Base-by-base conservation (phyloP, 37 sponge, comb jelly and placozoan species). In the Diacarnus erythraeanus region DNA sequence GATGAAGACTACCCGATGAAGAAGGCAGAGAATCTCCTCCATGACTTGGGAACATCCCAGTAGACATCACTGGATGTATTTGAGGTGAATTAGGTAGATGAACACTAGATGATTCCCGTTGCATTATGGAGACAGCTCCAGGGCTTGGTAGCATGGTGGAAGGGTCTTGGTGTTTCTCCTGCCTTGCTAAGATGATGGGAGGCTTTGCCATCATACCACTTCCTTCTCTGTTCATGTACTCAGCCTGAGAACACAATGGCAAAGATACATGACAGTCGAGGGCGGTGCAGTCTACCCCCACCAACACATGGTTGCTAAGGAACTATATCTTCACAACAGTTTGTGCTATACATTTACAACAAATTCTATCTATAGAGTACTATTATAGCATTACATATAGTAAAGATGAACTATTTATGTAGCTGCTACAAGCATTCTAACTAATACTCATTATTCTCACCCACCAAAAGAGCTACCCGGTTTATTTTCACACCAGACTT, bases 51-150 rank as follows among this genome's bases (percentile, higher is more conserved):
- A 47, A 18, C 23, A 37, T 15, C n/a, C 22, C 57, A 29, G 65
- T 34, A 33, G 27, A 33, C 2, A 42, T 9, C 1, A 65, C 2
- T 2, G 12, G 2, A 31, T 65, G 66, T 3, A 65, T 29, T 9
- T 64, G 26, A 61, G 77, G 41, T 1, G 74, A 64, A 20, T 36
- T 73, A 74, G 54, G 43, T 1, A 81, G 37, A 59, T 71, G 56
- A 42, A 26, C 22, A n/a, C 70, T 26, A 1, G 21, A n/a, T 4
- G 56, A 51, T 17, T 37, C 83, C 74, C 91, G 59, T 33, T 77
- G 86, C 72, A 90, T 90, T 56, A 90, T 90, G 59, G 91, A 80
- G 6, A 90, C 72, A 2, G 82, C 82, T 42, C 91, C 91, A 25
- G 66, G 66, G 9, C n/a, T 33, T n/a, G 35, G 42, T 2, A 71